These are phyloP conservation scores for Nymphalis urticae DNA, from an alignment of 2,888 invertebrate genomes.

Conservation along the genomic window DNA sequence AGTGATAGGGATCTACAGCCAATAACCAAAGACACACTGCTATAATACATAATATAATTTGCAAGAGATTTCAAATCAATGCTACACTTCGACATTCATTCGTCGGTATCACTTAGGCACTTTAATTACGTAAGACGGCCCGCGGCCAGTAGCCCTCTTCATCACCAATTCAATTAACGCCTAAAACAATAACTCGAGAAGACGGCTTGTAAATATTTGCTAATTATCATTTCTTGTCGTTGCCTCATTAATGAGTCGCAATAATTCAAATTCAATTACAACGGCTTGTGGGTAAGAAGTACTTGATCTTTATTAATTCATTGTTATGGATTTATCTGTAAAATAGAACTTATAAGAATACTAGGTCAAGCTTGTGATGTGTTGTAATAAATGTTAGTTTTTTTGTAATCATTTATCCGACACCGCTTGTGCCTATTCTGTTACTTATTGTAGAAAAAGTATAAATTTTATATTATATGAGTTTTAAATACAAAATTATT, in stretches of 20 bases:
- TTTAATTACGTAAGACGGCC: slow-evolving; percentile 23
- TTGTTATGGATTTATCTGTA: background rate
- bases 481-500: too few species aligned
- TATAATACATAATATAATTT: background rate
- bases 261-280: slow-evolving; percentile 3
- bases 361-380: too few species aligned
- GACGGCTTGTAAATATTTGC: slow-evolving; percentile 17
- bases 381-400: too few species aligned
- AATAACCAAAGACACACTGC: too few species aligned
- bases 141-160: slow-evolving; percentile 25
- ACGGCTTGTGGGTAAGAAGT: background rate
- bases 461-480: too few species aligned
- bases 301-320: too few species aligned
- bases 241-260: slow-evolving; percentile 4
- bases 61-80: background rate
- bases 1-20: too few species aligned
- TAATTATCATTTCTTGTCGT: slow-evolving; percentile 19
- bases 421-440: too few species aligned
- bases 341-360: background rate
- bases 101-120: slow-evolving; percentile 20
- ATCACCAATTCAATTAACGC: slow-evolving; percentile 23
- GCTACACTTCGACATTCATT: slow-evolving; percentile 9
- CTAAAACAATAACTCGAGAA: slow-evolving; percentile 23
- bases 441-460: too few species aligned
- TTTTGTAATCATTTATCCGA: too few species aligned